Evolutionary conservation across 2,888 invertebrate species (phyloP).

Genomic region (Lomographa bimaculata): DNA sequence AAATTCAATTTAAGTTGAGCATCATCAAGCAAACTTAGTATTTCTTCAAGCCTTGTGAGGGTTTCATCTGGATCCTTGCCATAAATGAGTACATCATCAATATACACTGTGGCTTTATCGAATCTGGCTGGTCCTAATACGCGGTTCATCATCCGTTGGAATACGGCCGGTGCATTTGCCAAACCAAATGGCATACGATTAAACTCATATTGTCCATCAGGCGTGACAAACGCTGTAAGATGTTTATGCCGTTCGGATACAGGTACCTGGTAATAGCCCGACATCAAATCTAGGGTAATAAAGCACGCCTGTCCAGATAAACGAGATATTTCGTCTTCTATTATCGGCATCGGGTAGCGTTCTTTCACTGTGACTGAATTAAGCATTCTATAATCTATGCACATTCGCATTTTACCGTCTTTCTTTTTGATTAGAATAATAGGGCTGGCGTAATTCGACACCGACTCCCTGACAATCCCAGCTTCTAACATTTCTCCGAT

Average conservation of each 20-base stretch:
- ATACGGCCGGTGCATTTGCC: constrained; percentile 16
- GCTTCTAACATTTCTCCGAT: constrained; percentile 2
- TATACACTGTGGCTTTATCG: neutral
- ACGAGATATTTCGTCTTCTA: constrained; percentile 31
- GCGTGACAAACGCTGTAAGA: constrained; percentile 51
- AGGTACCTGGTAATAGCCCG: constrained; percentile 7
- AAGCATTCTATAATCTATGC: neutral
- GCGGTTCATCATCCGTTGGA: constrained; percentile 25
- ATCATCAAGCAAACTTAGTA: neutral
- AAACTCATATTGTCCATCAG: constrained; percentile 45
- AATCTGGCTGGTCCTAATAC: constrained; percentile 8
- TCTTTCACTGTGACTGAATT: constrained; percentile 24
- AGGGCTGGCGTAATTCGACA: constrained; percentile 4
- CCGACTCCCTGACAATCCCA: constrained; percentile 2
- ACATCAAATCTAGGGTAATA: constrained; percentile 21
- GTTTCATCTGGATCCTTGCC: too few species aligned
- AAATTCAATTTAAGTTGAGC: neutral
- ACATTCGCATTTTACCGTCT: neutral
- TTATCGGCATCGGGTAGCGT: constrained; percentile 27
- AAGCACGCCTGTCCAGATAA: constrained; percentile 26
- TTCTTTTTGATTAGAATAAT: constrained; percentile 2
- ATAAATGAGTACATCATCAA: neutral
- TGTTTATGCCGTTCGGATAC: constrained; percentile 1
- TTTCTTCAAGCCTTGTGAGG: neutral
- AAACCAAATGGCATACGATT: constrained; percentile 41